Conservation (phyloP, 2,888 invertebrate species). For the Liodrosophila aerea region DNA sequence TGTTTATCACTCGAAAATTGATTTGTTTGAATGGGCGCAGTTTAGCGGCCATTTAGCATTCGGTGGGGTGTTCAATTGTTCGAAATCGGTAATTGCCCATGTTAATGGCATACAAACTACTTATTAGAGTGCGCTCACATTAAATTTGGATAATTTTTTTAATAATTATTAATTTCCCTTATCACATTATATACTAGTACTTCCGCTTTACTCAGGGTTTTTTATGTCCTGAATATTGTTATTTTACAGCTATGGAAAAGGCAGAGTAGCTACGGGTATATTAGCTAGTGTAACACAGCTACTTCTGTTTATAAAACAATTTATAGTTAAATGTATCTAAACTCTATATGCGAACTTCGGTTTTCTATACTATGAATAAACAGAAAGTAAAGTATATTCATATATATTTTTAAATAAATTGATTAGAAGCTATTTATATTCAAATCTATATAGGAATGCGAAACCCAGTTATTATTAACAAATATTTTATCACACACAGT, state of each 20-base stretch:
- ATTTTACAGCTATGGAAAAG: constrained; percentile 1
- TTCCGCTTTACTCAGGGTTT: constrained; percentile 1
- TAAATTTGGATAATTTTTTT: constrained; percentile 24
- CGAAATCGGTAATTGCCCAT: constrained; percentile 22
- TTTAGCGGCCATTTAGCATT: constrained; percentile 60
- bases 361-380: too few species aligned
- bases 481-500: too few species aligned
- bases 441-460: too few species aligned
- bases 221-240: background rate
- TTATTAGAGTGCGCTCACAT: constrained; percentile 18
- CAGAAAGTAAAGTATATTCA: too few species aligned
- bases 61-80: constrained; percentile 26
- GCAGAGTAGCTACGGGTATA: too few species aligned
- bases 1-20: constrained; percentile 61
- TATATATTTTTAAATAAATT: too few species aligned
- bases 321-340: too few species aligned
- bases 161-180: background rate
- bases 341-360: too few species aligned
- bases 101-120: constrained; percentile 30
- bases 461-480: too few species aligned
- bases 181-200: constrained; percentile 7
- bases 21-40: constrained; percentile 46
- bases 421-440: too few species aligned
- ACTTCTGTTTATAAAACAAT: too few species aligned
- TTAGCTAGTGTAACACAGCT: constrained; percentile 3